phyloP scores from a whole-genome alignment of 2,113 vertebrate species.

The Oryzias celebensis region DNA sequence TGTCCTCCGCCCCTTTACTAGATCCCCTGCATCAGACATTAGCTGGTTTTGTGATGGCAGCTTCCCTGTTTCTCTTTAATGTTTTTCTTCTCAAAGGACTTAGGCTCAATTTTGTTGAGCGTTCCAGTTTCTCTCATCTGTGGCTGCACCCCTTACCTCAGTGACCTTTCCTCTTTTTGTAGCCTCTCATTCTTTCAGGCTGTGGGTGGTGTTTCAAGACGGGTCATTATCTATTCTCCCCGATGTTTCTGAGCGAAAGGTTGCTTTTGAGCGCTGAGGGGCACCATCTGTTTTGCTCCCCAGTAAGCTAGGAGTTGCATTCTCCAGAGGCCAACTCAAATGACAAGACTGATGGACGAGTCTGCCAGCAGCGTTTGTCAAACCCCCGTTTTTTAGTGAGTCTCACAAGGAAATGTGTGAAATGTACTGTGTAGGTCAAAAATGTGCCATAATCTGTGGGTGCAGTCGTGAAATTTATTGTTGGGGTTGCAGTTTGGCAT shows the following conservation, averaged over 20 bases:
- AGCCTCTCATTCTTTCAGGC: conserved; percentile 22
- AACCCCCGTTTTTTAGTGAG: background rate
- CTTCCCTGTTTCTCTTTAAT: conserved; percentile 40
- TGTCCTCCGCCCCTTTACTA: conserved; percentile 27
- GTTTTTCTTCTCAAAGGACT: conserved; percentile 27
- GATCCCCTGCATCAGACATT: conserved; percentile 37
- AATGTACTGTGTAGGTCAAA: background rate
- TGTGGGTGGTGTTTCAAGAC: conserved; percentile 25
- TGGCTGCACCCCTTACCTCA: conserved; percentile 10
- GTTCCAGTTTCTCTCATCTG: conserved; percentile 7
- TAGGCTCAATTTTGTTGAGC: background rate
- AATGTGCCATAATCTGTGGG: too few relatives aligned
- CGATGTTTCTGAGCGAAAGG: conserved; percentile 38
- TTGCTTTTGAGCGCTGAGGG: conserved; percentile 39
- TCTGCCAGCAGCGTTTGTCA: conserved; percentile 56
- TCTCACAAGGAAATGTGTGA: background rate
- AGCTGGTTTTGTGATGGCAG: conserved; percentile 31
- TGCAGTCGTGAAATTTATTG: too few relatives aligned
- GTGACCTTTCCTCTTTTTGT: conserved; percentile 3
- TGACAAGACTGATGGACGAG: conserved; percentile 57
- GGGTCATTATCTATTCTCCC: conserved; percentile 36
- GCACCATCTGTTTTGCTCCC: conserved; percentile 69
- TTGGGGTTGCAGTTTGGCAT: too few relatives aligned
- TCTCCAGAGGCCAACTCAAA: conserved; percentile 39
- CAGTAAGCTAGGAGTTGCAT: conserved; percentile 51